Evolutionary conservation across 2,888 invertebrate species (phyloP).

Genomic region (Phortica magna): DNA sequence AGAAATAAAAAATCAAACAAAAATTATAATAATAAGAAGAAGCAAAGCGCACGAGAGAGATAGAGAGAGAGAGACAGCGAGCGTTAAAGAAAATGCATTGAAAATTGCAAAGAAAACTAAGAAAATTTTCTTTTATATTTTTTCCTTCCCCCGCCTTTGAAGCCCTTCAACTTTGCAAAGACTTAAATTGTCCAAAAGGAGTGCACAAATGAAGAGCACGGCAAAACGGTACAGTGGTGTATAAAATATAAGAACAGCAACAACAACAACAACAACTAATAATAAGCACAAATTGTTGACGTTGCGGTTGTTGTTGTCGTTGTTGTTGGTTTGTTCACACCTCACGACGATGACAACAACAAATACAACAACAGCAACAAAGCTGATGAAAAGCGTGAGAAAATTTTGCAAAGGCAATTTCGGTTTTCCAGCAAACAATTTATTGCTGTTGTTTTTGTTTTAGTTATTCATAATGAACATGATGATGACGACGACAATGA

Average conservation of each 20-base stretch:
- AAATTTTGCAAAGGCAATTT: constrained; percentile 43
- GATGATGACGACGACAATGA: not conserved
- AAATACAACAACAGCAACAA: constrained; percentile 33
- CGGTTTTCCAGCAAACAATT: constrained; percentile 1
- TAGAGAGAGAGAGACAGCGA: too few species aligned
- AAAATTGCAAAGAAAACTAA: too few species aligned
- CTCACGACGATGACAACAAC: not conserved
- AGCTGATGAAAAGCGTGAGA: constrained; percentile 62
- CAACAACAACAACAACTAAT: constrained; percentile 40
- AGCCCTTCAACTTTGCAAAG: not conserved
- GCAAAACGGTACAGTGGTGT: too few species aligned
- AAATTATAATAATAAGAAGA: constrained; percentile 9
- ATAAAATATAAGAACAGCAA: constrained; percentile 33
- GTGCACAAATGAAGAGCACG: too few species aligned
- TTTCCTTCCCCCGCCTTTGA: not conserved
- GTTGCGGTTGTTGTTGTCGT: constrained; percentile 13
- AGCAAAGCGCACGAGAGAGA: constrained; percentile 6
- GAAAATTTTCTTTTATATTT: too few species aligned
- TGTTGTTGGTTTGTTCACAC: not conserved
- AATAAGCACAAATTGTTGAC: constrained; percentile 44
- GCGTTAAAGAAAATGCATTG: too few species aligned
- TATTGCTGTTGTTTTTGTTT: constrained; percentile 33
- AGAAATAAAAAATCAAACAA: constrained; percentile 15
- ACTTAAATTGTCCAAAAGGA: too few species aligned
- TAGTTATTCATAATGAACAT: constrained; percentile 11